Evolutionary conservation across 2,888 invertebrate genomes (phyloP).

Genomic region (Tiphia femorata): DNA sequence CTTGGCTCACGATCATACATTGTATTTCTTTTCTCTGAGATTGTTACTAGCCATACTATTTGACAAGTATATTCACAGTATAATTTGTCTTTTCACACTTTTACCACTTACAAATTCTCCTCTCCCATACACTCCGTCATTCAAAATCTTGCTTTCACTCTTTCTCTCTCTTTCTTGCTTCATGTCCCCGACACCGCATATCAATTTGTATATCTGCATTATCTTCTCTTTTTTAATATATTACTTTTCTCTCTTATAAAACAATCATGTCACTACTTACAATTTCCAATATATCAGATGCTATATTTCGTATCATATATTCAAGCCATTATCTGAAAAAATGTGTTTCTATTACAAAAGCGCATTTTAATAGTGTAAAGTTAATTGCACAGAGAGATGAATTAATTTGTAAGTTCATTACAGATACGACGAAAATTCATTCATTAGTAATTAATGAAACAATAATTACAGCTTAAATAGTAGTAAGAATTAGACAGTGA

Average conservation of each 20-base stretch:
- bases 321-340: slow-evolving; percentile 36
- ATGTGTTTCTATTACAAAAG: slow-evolving; percentile 39
- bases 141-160: too few species aligned
- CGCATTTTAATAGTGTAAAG: slow-evolving; percentile 34
- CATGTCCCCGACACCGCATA: slow-evolving; percentile 20
- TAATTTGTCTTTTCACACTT: slow-evolving; percentile 28
- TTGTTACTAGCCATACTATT: slow-evolving; percentile 44
- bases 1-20: slow-evolving; percentile 49
- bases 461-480: slow-evolving; percentile 24
- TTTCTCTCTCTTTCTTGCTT: slow-evolving; percentile 17
- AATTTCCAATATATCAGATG: slow-evolving; percentile 28
- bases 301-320: slow-evolving; percentile 24
- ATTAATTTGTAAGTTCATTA: slow-evolving; percentile 23
- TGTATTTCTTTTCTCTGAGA: slow-evolving; percentile 40
- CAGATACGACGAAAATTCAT: slow-evolving; percentile 23
- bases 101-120: slow-evolving; percentile 30
- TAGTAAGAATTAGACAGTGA: slow-evolving; percentile 5
- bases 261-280: slow-evolving; percentile 39
- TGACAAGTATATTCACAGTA: slow-evolving; percentile 45
- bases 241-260: slow-evolving; percentile 49
- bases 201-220: slow-evolving; percentile 34
- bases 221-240: slow-evolving; percentile 41
- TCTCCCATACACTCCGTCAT: too few species aligned
- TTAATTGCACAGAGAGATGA: slow-evolving; percentile 14
- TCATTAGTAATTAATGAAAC: slow-evolving; percentile 21